phyloP scores from a whole-genome alignment of 2,113 vertebrate genomes.

The Syrrhaptes paradoxus region DNA sequence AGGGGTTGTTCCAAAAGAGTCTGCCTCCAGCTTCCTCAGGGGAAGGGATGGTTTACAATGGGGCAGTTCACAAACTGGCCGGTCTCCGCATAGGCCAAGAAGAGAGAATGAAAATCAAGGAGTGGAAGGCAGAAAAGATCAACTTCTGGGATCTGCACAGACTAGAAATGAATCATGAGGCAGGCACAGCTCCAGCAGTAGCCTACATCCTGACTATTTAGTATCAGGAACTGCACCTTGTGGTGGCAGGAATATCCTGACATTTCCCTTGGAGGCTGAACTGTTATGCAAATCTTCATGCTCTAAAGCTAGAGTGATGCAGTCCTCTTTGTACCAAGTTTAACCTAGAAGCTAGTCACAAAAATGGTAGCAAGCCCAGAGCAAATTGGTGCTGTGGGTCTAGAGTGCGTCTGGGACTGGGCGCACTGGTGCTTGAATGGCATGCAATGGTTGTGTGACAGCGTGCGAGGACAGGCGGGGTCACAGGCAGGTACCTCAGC shows the following conservation, averaged over 20 bases:
- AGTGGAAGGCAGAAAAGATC: background rate
- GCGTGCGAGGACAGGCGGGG: background rate
- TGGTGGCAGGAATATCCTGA: background rate
- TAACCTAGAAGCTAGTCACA: background rate
- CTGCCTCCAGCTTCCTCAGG: background rate
- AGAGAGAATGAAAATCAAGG: background rate
- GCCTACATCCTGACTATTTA: background rate
- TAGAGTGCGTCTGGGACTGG: background rate
- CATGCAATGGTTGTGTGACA: rapidly evolving
- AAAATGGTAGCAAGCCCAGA: background rate
- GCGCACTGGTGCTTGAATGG: background rate
- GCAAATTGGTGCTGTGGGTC: background rate
- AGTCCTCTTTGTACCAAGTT: background rate
- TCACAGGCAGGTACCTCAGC: too few species aligned
- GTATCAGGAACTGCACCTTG: background rate
- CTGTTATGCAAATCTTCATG: background rate
- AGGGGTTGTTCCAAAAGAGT: background rate
- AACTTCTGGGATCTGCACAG: background rate
- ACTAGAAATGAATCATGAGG: background rate
- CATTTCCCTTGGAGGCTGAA: background rate
- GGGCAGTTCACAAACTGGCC: background rate
- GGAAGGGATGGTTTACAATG: background rate
- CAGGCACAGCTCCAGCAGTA: background rate
- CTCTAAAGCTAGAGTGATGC: background rate
- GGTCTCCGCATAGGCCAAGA: background rate